A percentile compares a stretch with the other conserved stretches of the same genome.
phyloP scores from a whole-genome alignment of 2,797 vertebrate species.

The Anabacerthia variegaticeps region DNA sequence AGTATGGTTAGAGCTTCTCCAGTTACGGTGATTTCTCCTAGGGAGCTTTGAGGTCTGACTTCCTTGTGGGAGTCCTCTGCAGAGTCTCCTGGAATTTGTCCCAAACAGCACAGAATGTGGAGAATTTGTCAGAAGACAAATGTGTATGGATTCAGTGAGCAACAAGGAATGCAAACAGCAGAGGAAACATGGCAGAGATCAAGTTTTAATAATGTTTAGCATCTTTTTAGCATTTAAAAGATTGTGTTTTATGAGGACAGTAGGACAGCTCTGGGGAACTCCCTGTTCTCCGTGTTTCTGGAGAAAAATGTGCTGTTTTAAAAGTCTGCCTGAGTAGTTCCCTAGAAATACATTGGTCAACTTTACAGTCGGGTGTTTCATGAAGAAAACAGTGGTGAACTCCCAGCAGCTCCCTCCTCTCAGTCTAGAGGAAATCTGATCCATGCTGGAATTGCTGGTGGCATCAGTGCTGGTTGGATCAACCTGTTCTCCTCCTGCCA shows the following conservation, averaged over 20 bases:
- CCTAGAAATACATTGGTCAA: not conserved
- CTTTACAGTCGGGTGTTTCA: accelerated
- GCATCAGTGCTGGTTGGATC: not conserved
- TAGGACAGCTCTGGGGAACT: not conserved
- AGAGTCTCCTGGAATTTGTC: not conserved
- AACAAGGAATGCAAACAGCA: not conserved
- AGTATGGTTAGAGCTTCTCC: not conserved
- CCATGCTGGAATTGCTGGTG: not conserved
- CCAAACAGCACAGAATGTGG: not conserved
- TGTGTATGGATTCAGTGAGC: not conserved
- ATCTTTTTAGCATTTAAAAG: not conserved
- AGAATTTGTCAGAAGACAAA: not conserved
- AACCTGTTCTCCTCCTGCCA: not conserved
- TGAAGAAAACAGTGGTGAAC: not conserved
- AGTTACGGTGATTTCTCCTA: not conserved
- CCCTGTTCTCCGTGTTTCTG: not conserved
- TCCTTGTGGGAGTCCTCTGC: not conserved
- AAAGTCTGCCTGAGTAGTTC: not conserved
- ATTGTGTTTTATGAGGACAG: not conserved
- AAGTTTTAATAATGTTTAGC: not conserved
- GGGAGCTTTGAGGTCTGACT: not conserved
- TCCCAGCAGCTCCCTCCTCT: not conserved
- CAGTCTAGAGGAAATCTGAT: not conserved
- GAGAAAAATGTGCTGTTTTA: not conserved
- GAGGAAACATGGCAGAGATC: not conserved